Evolutionary conservation across 1,140 invertebrate genomes (phyloP), one percentile per base, ranked within the genome.

Genomic region (Leucophenga varia): DNA sequence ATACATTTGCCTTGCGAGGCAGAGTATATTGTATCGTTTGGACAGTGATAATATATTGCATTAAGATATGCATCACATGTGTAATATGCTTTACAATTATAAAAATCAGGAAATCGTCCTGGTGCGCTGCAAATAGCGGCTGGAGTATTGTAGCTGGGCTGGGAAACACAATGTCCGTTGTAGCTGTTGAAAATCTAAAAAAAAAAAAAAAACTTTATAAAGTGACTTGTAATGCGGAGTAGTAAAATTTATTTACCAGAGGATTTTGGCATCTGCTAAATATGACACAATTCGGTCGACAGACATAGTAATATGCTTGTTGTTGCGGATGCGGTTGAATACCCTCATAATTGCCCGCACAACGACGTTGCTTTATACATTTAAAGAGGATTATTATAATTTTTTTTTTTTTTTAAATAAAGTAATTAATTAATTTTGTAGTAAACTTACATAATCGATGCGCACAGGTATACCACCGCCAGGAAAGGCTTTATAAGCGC

Each of bases 231-330:
- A 18, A 19, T 10, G 13, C 7, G 31, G 13, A 34, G n/a, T n/a
- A 8, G 31, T 34, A 14, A 17, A 38, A 38, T 6, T 2, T 50
- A 52, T 36, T 54, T 44, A 76, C 61, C 55, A 72, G 55, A 2
- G 64, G 40, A 10, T 56, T 54, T 21, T 58, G 61, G 25, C 76
- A 76, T 22, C 72, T 75, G 45, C 68, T 72, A 34, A 75, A 74
- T 18, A 76, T 58, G 3, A 76, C 71, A 19, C 52, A 61, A 53
- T 68, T 58, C 4, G 67, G 52, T 17, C 60, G 67, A 28, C 73
- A 77, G 3, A 76, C 61, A 28, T 75, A 76, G 34, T 76, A 76
- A 40, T 75, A 76, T 28, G 75, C 60, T 28, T 58, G 55, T 35
- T 74, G 64, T 20, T 74, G 68, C 22, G 75, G 75, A 54, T 75